Percentiles rank a stretch among this genome's conserved stretches.
Evolutionary conservation across 2,888 invertebrate genomes (phyloP).

Genomic region (Baccha elongata): DNA sequence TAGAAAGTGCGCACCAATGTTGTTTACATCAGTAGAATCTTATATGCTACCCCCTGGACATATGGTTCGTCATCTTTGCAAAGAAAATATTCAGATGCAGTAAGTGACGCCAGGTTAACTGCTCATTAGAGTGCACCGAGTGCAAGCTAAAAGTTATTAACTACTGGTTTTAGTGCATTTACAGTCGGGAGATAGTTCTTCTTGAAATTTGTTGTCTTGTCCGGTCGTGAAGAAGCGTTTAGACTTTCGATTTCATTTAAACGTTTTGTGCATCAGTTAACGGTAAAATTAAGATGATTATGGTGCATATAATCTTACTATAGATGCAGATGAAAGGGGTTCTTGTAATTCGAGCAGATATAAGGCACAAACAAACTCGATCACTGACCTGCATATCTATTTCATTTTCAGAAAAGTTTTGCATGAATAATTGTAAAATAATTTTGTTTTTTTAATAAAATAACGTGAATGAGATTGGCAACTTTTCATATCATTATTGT

Average conservation of each 20-base stretch:
- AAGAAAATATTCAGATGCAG: not conserved
- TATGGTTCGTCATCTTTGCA: conserved; percentile 17
- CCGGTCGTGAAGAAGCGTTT: conserved; percentile 45
- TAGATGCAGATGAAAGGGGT: conserved; percentile 13
- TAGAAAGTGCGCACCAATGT: conserved; percentile 63
- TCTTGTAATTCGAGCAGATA: not conserved
- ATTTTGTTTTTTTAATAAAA: no score
- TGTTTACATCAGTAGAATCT: not conserved
- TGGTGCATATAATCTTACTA: conserved; percentile 17
- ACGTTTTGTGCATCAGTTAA: not conserved
- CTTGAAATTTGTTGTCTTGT: conserved; percentile 48
- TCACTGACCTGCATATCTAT: conserved; percentile 30
- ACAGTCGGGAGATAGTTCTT: conserved; percentile 57
- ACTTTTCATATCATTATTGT: no score
- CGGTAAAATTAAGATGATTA: not conserved
- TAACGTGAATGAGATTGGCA: no score
- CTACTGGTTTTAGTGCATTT: conserved; percentile 63
- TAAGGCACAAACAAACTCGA: not conserved
- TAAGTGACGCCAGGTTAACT: conserved; percentile 36
- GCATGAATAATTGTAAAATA: no score
- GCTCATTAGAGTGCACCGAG: conserved; percentile 59
- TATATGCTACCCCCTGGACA: conserved; percentile 37
- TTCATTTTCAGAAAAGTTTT: not conserved
- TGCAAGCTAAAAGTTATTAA: conserved; percentile 69
- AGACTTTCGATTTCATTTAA: conserved; percentile 64